Conservation (phyloP, 1,140 invertebrate species). For the Luehdorfia chinensis region DNA sequence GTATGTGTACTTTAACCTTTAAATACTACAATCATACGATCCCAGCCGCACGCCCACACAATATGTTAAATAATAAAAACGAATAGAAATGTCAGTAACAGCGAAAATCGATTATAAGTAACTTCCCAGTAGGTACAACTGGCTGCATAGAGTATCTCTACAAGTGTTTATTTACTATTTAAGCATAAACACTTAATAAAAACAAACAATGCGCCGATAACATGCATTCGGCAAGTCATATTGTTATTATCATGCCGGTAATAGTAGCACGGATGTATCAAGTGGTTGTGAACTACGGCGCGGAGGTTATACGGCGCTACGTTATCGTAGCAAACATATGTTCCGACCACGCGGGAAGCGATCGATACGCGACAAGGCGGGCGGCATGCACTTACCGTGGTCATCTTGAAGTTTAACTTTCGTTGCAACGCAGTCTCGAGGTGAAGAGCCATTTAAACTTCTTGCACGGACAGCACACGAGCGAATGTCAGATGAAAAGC, state of each 20-base stretch:
- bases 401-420: constrained; percentile 74
- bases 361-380: constrained; percentile 56
- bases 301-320: constrained; percentile 48
- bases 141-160: constrained; percentile 37
- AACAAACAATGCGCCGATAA: constrained; percentile 29
- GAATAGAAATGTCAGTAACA: too few species aligned
- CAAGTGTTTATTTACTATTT: constrained; percentile 72
- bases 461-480: constrained; percentile 34
- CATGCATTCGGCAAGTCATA: constrained; percentile 23
- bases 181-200: constrained; percentile 23
- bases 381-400: constrained; percentile 72
- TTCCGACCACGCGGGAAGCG: constrained; percentile 58
- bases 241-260: constrained; percentile 17
- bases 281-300: constrained; percentile 21
- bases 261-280: constrained; percentile 15
- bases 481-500: constrained; percentile 36
- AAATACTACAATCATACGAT: too few species aligned
- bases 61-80: too few species aligned
- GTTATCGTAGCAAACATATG: constrained; percentile 62
- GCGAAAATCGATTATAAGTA: not conserved
- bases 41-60: too few species aligned
- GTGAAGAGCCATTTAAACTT: constrained; percentile 64
- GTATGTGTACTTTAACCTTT: too few species aligned
- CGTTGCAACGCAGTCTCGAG: constrained; percentile 72
- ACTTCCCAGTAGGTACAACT: constrained; percentile 8